A percentile compares a stretch with the other conserved stretches of the same genome.
Evolutionary conservation across 2,888 invertebrate species (phyloP).

Genomic region (Drosophila diplacantha): DNA sequence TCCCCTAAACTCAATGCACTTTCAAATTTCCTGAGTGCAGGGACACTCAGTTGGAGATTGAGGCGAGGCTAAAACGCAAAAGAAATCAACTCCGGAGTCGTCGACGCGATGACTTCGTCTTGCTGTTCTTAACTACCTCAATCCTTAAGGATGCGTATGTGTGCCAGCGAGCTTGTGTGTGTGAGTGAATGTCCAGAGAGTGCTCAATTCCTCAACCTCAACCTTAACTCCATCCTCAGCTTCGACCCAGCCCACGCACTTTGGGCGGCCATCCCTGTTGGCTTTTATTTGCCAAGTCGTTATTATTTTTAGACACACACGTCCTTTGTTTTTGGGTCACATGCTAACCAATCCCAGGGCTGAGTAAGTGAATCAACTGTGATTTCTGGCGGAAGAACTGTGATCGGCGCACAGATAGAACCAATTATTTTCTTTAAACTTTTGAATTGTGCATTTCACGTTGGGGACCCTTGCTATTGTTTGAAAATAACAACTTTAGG

Average conservation of each 20-base stretch:
- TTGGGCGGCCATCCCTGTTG: conserved; percentile 41
- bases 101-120: conserved; percentile 31
- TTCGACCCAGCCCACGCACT: conserved; percentile 52
- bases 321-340: conserved; percentile 48
- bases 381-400: conserved; percentile 14
- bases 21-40: conserved; percentile 4
- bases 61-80: conserved; percentile 42
- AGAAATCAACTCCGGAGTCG: conserved; percentile 44
- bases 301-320: conserved; percentile 66
- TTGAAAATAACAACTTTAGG: background rate
- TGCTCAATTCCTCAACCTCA: conserved; percentile 24
- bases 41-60: conserved; percentile 16
- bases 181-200: conserved; percentile 37
- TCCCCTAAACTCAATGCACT: background rate
- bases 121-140: conserved; percentile 46
- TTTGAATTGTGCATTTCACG: background rate
- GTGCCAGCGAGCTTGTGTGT: conserved; percentile 4
- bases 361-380: conserved; percentile 34
- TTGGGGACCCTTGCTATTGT: background rate
- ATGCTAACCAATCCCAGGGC: conserved; percentile 38
- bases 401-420: conserved; percentile 1
- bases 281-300: conserved; percentile 66
- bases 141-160: conserved; percentile 19
- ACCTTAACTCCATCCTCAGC: conserved; percentile 25
- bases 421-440: background rate